Conservation (phyloP, 2,888 invertebrate genomes). For the Gymnocheta viridis region DNA sequence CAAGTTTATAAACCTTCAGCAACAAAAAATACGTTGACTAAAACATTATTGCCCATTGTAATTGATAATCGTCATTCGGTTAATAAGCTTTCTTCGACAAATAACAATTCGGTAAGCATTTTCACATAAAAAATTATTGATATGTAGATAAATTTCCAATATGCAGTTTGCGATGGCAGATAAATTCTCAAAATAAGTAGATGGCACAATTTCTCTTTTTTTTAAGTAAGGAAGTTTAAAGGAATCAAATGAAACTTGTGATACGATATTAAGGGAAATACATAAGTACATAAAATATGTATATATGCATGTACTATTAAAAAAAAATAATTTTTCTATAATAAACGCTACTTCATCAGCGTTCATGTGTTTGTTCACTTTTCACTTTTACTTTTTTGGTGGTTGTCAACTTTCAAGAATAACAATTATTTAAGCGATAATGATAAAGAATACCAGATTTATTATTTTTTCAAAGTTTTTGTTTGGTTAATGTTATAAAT, state of each 20-base stretch:
- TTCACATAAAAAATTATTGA: background rate
- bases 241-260: background rate
- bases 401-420: too few relatives aligned
- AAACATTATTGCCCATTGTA: constrained; percentile 40
- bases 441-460: too few relatives aligned
- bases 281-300: background rate
- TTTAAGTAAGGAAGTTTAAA: background rate
- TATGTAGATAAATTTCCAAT: background rate
- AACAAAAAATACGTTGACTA: constrained; percentile 44
- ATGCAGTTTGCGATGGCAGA: background rate
- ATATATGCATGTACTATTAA: background rate
- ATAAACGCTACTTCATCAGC: too few relatives aligned
- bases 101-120: constrained; percentile 69
- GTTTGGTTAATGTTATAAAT: too few relatives aligned
- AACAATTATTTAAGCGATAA: too few relatives aligned
- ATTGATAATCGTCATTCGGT: constrained; percentile 58
- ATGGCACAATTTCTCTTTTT: constrained; percentile 36
- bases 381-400: too few relatives aligned
- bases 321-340: too few relatives aligned
- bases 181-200: background rate
- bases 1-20: constrained; percentile 73
- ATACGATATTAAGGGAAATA: background rate
- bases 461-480: too few relatives aligned
- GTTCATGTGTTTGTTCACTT: too few relatives aligned
- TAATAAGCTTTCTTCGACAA: constrained; percentile 70